Conservation (phyloP, 2,888 invertebrate species). For the Drosophila longiperda region DNA sequence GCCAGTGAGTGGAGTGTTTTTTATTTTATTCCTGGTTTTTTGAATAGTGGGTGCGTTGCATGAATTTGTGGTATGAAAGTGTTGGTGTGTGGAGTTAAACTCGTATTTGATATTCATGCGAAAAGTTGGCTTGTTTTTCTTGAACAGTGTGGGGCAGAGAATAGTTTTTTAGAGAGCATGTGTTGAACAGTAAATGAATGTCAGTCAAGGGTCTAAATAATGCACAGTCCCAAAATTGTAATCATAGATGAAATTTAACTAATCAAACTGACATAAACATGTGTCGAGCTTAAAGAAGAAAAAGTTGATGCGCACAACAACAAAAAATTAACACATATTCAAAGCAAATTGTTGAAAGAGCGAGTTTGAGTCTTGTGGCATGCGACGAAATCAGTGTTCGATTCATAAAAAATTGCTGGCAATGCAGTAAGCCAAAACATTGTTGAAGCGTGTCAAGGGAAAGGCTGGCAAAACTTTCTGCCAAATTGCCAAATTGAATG, state of each 20-base stretch:
- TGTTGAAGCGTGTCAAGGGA: constrained; percentile 60
- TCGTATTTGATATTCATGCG: constrained; percentile 71
- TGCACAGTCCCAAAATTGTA: constrained; percentile 55
- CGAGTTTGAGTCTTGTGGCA: not conserved
- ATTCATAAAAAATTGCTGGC: constrained; percentile 71
- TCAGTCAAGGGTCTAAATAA: constrained; percentile 14
- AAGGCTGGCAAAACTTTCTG: constrained; percentile 68
- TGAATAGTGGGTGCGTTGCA: constrained; percentile 3
- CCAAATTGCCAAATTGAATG: constrained; percentile 80
- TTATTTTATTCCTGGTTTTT: constrained; percentile 12
- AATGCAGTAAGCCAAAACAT: constrained; percentile 58
- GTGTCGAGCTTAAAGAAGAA: constrained; percentile 38
- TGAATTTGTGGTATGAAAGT: constrained; percentile 23
- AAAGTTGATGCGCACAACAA: constrained; percentile 20
- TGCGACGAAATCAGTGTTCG: constrained; percentile 72
- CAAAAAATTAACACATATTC: constrained; percentile 74
- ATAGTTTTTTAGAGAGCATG: constrained; percentile 36
- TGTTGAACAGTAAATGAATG: constrained; percentile 56
- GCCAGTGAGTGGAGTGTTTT: not conserved
- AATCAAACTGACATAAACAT: constrained; percentile 64
- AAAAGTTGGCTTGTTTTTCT: constrained; percentile 64
- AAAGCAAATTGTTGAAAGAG: constrained; percentile 40
- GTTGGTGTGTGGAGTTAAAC: constrained; percentile 45
- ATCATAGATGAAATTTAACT: constrained; percentile 75
- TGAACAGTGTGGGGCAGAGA: constrained; percentile 1